A percentile compares a stretch with the other conserved stretches of the same genome.
Evolutionary conservation across 2,797 vertebrate genomes (phyloP).

Genomic region (Sebastes glaucus): DNA sequence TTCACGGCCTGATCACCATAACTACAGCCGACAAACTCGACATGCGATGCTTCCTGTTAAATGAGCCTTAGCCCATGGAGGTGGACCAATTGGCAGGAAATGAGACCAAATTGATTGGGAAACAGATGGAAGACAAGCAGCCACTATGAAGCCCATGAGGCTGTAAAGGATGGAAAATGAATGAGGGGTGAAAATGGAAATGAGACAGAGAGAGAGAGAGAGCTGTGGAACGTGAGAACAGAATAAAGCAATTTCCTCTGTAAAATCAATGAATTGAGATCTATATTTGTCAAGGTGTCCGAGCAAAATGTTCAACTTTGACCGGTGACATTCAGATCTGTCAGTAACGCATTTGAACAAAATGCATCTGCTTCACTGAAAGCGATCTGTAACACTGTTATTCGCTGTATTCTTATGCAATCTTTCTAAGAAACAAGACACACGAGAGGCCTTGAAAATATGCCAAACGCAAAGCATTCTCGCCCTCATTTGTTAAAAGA

Average conservation of each 20-base stretch:
- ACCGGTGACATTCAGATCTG: not conserved
- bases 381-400: not conserved
- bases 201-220: constrained; percentile 1
- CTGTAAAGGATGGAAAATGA: constrained; percentile 44
- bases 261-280: constrained; percentile 1
- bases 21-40: constrained; percentile 62
- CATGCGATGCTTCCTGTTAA: constrained; percentile 63
- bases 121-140: constrained; percentile 67
- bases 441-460: constrained; percentile 29
- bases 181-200: constrained; percentile 32
- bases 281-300: not conserved
- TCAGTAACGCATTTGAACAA: not conserved
- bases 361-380: not conserved
- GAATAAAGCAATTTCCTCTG: not conserved
- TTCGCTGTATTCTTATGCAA: constrained; percentile 6
- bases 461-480: constrained; percentile 38
- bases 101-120: constrained; percentile 70
- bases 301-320: not conserved
- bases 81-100: constrained; percentile 75
- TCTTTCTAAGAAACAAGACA: constrained; percentile 35
- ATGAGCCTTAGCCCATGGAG: constrained; percentile 63
- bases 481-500: constrained; percentile 27
- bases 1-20: constrained; percentile 49
- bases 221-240: not conserved
- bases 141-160: constrained; percentile 44